phyloP scores from a whole-genome alignment of 2,797 vertebrate species.

The Prionace glauca region DNA sequence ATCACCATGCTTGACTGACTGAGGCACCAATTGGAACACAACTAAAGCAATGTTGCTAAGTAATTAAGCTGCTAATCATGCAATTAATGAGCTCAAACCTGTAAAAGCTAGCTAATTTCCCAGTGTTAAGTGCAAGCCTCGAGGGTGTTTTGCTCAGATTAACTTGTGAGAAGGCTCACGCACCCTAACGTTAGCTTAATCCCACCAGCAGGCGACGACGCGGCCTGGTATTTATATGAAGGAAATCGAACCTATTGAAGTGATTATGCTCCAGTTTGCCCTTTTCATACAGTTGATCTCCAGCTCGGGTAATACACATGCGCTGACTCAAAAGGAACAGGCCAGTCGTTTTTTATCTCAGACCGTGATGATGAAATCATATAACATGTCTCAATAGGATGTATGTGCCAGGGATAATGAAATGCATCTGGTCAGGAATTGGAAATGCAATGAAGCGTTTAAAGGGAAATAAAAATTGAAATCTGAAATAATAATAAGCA shows the following conservation, averaged over 20 bases:
- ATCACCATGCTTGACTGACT: not conserved
- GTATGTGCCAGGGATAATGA: slow-evolving; percentile 13
- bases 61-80: not conserved
- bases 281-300: slow-evolving; percentile 22
- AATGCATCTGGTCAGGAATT: slow-evolving; percentile 9
- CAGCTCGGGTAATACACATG: not conserved
- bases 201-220: not conserved
- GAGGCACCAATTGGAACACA: not conserved
- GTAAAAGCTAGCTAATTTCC: not conserved
- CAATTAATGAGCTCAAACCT: not conserved
- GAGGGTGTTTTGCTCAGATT: not conserved
- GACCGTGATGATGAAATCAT: slow-evolving; percentile 13
- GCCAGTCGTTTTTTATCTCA: slow-evolving; percentile 24
- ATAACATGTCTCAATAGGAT: slow-evolving; percentile 19
- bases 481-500: not conserved
- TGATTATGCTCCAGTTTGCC: not conserved
- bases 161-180: not conserved
- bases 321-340: slow-evolving; percentile 24
- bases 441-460: not conserved
- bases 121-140: not conserved
- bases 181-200: not conserved
- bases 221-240: not conserved
- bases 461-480: slow-evolving; percentile 16
- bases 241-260: not conserved
- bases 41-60: not conserved